Evolutionary conservation across 2,888 invertebrate genomes (phyloP).

Genomic region (Drosophila neonasuta): DNA sequence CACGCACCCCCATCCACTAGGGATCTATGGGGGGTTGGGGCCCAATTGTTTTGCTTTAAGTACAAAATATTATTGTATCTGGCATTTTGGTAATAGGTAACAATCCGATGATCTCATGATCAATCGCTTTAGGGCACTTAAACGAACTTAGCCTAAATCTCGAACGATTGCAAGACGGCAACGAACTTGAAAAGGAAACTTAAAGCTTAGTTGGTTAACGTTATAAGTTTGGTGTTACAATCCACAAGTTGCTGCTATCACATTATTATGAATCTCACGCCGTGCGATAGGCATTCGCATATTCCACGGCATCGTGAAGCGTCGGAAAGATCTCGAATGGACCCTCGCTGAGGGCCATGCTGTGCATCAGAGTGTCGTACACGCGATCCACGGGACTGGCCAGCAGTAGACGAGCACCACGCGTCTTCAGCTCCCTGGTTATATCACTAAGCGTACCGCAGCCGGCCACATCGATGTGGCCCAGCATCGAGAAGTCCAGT

Average conservation of each 20-base stretch:
- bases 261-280: conserved; percentile 65
- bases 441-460: conserved; percentile 84
- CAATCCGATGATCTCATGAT: conserved; percentile 22
- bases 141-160: conserved; percentile 50
- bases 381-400: conserved; percentile 84
- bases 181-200: conserved; percentile 42
- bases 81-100: conserved; percentile 41
- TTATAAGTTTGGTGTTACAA: conserved; percentile 45
- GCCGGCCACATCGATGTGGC: conserved; percentile 86
- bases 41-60: conserved; percentile 47
- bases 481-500: conserved; percentile 86
- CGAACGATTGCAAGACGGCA: conserved; percentile 48
- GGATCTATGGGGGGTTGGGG: background rate
- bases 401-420: conserved; percentile 84
- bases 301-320: conserved; percentile 86
- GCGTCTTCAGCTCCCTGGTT: conserved; percentile 83
- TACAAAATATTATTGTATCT: conserved; percentile 53
- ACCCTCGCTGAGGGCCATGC: conserved; percentile 80
- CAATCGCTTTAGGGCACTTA: conserved; percentile 50
- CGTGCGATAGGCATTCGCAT: conserved; percentile 79
- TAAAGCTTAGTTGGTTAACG: conserved; percentile 31
- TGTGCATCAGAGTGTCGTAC: conserved; percentile 80
- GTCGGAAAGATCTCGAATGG: conserved; percentile 84
- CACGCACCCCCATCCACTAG: background rate
- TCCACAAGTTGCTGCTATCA: conserved; percentile 40